Evolutionary conservation across 2,888 invertebrate genomes (phyloP).

Genomic region (Drosophila ezoana): DNA sequence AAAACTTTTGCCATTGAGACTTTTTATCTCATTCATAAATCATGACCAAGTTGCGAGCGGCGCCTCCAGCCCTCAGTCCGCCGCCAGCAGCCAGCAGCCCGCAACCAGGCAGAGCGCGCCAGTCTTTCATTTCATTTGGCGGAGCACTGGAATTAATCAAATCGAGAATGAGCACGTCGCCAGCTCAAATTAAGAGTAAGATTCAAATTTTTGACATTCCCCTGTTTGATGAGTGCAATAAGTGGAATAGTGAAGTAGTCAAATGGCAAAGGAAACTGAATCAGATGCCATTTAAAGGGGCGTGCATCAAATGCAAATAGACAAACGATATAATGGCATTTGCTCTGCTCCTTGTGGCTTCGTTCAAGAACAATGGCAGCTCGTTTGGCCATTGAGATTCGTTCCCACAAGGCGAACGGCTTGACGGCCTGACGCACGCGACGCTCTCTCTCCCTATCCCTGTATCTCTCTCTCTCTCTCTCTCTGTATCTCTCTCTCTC

Average conservation of each 20-base stretch:
- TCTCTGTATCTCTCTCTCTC: too few species aligned
- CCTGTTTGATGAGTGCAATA: slow-evolving; percentile 9
- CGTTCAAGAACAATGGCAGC: slow-evolving; percentile 13
- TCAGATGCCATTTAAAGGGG: background rate
- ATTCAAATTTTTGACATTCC: slow-evolving; percentile 14
- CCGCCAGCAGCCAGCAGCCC: background rate
- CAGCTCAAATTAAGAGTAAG: slow-evolving; percentile 13
- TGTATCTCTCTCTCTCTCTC: too few species aligned
- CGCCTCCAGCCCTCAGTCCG: background rate
- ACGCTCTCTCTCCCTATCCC: background rate
- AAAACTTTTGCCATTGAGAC: slow-evolving; percentile 65
- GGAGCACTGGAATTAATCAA: slow-evolving; percentile 60
- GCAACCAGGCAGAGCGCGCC: background rate
- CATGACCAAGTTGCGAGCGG: slow-evolving; percentile 53
- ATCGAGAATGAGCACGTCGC: slow-evolving; percentile 38
- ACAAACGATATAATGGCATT: slow-evolving; percentile 22
- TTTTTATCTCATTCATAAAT: slow-evolving; percentile 74
- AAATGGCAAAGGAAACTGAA: background rate
- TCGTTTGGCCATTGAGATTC: slow-evolving; percentile 26
- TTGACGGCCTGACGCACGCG: background rate
- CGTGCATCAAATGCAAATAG: slow-evolving; percentile 21
- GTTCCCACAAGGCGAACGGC: background rate
- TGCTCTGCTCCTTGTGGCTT: background rate
- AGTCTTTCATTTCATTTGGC: slow-evolving; percentile 60
- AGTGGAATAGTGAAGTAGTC: background rate